Percentiles rank a stretch among this genome's conserved stretches.
Conservation (phyloP, 2,888 invertebrate species). For the Synanthedon formicaeformis region DNA sequence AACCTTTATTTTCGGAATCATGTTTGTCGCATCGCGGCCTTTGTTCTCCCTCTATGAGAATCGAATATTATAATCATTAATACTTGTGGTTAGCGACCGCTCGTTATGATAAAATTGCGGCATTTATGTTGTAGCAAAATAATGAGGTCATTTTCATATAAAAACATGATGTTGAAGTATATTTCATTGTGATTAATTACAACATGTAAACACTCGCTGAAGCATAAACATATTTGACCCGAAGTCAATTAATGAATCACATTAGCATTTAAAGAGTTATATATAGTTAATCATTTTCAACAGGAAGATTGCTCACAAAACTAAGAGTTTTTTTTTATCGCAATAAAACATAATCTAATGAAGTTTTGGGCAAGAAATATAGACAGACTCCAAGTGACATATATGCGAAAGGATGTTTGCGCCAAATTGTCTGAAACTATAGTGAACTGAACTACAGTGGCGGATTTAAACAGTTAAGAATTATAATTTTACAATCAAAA, state of each 20-base stretch:
- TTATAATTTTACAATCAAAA: too few relatives aligned
- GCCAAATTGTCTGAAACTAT: too few relatives aligned
- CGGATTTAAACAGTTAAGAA: too few relatives aligned
- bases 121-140: slow-evolving; percentile 3
- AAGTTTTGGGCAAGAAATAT: too few relatives aligned
- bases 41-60: neutral
- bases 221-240: neutral
- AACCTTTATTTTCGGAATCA: slow-evolving; percentile 36
- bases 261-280: too few relatives aligned
- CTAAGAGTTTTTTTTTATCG: too few relatives aligned
- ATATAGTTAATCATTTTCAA: too few relatives aligned
- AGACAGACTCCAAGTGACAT: too few relatives aligned
- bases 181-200: slow-evolving; percentile 5
- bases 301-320: too few relatives aligned
- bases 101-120: slow-evolving; percentile 16
- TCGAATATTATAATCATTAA: neutral
- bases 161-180: slow-evolving; percentile 3
- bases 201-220: slow-evolving; percentile 4
- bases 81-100: slow-evolving; percentile 17
- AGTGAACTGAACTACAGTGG: too few relatives aligned
- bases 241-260: neutral
- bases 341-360: too few relatives aligned
- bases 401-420: too few relatives aligned
- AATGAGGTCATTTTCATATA: slow-evolving; percentile 2
- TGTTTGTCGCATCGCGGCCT: slow-evolving; percentile 11